phyloP scores from a whole-genome alignment of 2,113 vertebrate genomes.

The Australoheros scitulus region DNA sequence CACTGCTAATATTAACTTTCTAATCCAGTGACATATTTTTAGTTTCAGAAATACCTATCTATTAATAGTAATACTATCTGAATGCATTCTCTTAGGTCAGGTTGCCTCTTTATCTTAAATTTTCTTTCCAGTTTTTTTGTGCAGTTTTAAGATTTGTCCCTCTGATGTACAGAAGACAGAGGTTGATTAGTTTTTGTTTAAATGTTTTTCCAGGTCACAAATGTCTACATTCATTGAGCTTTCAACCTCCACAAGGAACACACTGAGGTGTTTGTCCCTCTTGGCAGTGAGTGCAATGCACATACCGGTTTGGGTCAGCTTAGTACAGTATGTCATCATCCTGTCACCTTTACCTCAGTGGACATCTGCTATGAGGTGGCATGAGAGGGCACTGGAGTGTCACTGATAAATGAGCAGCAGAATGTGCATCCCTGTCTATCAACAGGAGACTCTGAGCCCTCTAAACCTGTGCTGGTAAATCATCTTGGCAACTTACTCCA shows the following conservation, averaged over 20 bases:
- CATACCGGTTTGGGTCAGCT: slow-evolving; percentile 17
- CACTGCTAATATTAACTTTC: too few relatives aligned
- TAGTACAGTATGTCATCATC: slow-evolving; percentile 27
- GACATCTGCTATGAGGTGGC: slow-evolving; percentile 32
- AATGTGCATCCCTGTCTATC: slow-evolving; percentile 60
- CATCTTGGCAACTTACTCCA: slow-evolving; percentile 1
- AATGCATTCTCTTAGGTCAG: not conserved
- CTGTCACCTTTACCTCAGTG: slow-evolving; percentile 11
- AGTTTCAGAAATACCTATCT: slow-evolving; percentile 6
- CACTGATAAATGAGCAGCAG: slow-evolving; percentile 30
- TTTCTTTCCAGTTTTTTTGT: not conserved
- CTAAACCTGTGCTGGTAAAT: slow-evolving; percentile 22
- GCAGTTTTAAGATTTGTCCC: not conserved
- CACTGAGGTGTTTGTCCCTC: slow-evolving; percentile 19
- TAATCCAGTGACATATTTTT: too few relatives aligned
- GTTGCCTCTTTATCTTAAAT: not conserved
- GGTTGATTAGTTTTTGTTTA: not conserved
- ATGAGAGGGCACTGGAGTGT: slow-evolving; percentile 36
- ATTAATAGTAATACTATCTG: not conserved
- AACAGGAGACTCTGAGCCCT: slow-evolving; percentile 24
- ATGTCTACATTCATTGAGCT: slow-evolving; percentile 25
- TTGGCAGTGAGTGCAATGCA: slow-evolving; percentile 18
- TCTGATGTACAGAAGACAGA: not conserved
- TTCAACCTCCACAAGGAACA: not conserved
- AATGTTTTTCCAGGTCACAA: slow-evolving; percentile 12